Evolutionary conservation across 2,113 vertebrate genomes (phyloP).

Genomic region (Phocoena sinus): DNA sequence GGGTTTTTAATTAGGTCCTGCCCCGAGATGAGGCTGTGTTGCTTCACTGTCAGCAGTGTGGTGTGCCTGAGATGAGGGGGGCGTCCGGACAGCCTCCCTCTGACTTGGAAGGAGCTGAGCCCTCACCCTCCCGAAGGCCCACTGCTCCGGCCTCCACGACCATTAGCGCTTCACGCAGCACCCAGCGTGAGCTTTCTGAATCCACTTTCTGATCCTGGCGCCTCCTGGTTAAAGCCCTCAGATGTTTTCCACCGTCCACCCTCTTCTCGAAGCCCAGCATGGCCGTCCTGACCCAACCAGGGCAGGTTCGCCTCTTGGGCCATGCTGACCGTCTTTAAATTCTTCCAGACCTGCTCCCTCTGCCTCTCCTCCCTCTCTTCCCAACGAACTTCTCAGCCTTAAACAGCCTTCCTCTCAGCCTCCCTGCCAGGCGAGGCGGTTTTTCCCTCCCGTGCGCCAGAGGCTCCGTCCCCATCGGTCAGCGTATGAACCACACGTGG

Average conservation of each 20-base stretch:
- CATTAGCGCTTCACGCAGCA: accelerated
- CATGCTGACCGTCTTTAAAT: accelerated
- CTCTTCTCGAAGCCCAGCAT: accelerated
- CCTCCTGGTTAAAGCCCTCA: neutral
- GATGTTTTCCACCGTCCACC: accelerated
- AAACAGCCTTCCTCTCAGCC: neutral
- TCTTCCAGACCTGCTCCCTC: neutral
- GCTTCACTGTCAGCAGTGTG: neutral
- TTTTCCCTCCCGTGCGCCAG: accelerated
- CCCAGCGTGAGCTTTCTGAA: accelerated
- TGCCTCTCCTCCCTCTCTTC: neutral
- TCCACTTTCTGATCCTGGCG: accelerated
- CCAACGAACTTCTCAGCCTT: neutral
- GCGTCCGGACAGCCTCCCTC: neutral
- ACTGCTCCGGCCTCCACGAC: accelerated
- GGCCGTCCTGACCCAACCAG: accelerated
- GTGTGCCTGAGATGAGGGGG: neutral
- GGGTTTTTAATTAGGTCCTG: conserved; percentile 65
- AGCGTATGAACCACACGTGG: accelerated
- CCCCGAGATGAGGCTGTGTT: neutral
- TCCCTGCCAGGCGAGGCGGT: accelerated
- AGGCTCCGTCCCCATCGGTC: accelerated
- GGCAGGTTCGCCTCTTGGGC: neutral
- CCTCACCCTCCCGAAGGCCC: neutral
- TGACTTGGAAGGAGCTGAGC: neutral